Evolutionary conservation across 2,113 vertebrate species (phyloP).

Genomic region (Synodontis membranacea): DNA sequence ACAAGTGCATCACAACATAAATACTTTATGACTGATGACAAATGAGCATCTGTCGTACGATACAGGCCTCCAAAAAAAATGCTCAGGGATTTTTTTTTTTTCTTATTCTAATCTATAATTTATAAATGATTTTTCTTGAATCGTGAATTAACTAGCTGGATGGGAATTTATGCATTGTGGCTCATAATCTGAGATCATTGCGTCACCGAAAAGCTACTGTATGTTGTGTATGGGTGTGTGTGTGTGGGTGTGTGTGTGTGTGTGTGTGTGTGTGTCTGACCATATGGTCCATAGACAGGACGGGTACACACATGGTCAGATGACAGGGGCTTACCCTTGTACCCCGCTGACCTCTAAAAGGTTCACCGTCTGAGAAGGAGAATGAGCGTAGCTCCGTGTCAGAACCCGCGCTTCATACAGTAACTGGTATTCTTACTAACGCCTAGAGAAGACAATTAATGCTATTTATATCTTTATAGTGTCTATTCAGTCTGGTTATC

Average conservation of each 20-base stretch:
- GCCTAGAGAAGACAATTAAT: not conserved
- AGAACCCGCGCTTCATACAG: not conserved
- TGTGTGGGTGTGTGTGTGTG: conserved; percentile 25
- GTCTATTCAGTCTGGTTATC: not conserved
- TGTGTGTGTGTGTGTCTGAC: conserved; percentile 10
- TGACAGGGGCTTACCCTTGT: conserved; percentile 43
- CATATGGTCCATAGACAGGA: conserved; percentile 45
- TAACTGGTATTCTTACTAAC: not conserved
- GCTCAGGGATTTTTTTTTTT: not conserved
- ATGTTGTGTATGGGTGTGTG: not conserved
- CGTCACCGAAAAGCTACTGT: conserved; percentile 20
- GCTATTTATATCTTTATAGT: not conserved
- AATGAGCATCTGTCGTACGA: conserved; percentile 16
- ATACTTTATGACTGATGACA: conserved; percentile 33
- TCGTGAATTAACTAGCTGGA: not conserved
- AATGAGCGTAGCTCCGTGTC: not conserved
- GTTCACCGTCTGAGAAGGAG: not conserved
- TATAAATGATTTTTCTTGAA: not conserved
- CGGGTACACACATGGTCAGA: conserved; percentile 34
- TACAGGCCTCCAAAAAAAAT: not conserved
- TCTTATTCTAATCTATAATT: not conserved
- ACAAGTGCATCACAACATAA: conserved; percentile 18
- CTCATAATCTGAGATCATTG: not conserved
- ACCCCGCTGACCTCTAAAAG: conserved; percentile 27
- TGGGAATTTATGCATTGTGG: not conserved